These are phyloP conservation scores for Acheta domesticus DNA, from an alignment of 2,888 invertebrate genomes.

Conservation along the genomic window DNA sequence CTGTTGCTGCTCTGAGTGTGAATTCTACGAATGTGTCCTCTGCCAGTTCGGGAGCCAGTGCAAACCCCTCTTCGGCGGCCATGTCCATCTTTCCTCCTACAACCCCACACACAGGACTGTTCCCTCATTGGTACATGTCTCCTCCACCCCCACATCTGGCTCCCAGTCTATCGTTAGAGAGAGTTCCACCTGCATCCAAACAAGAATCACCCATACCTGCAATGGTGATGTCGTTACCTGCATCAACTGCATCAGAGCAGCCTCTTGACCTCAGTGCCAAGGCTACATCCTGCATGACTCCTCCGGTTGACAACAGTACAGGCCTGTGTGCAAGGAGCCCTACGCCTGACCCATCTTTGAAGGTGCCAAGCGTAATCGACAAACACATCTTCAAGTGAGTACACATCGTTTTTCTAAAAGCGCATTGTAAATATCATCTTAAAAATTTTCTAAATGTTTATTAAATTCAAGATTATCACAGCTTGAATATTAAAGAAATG, in stretches of 20 bases:
- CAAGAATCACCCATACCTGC: conserved; percentile 44
- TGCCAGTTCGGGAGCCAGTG: conserved; percentile 19
- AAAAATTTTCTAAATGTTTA: too few species aligned
- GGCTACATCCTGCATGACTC: conserved; percentile 40
- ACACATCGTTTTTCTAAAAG: conserved; percentile 24
- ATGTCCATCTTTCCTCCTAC: conserved; percentile 46
- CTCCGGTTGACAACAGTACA: conserved; percentile 22
- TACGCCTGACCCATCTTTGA: conserved; percentile 37
- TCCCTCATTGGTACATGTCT: conserved; percentile 49
- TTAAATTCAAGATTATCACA: too few species aligned
- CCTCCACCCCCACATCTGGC: conserved; percentile 49
- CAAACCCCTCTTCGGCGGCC: conserved; percentile 24
- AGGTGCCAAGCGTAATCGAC: conserved; percentile 48
- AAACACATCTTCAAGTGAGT: conserved; percentile 72
- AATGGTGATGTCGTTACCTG: conserved; percentile 47
- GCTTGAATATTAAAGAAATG: too few species aligned
- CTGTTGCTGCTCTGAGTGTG: conserved; percentile 59
- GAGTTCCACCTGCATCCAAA: conserved; percentile 20
- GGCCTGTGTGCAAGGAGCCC: conserved; percentile 18
- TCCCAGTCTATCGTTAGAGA: conserved; percentile 24
- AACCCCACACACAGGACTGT: conserved; percentile 39
- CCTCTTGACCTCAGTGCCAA: conserved; percentile 84
- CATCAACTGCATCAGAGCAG: conserved; percentile 57
- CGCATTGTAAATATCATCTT: too few species aligned
- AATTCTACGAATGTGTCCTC: conserved; percentile 22